These are phyloP conservation scores for Pterostichus madidus DNA, from an alignment of 2,888 invertebrate species.

Conservation along the genomic window DNA sequence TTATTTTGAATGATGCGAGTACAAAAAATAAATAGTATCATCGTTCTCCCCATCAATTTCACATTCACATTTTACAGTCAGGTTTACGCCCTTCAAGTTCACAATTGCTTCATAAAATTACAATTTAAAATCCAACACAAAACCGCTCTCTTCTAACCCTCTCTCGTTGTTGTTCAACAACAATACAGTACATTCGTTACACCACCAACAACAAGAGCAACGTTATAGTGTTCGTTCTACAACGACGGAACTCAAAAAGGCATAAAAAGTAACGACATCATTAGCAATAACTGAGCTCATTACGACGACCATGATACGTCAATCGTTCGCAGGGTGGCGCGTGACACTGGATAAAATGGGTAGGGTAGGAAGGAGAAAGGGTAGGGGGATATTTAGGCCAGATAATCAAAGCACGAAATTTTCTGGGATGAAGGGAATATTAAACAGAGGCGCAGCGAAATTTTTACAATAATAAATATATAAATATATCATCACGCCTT, in stretches of 20 bases:
- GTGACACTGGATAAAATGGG: not conserved
- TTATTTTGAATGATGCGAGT: too few relatives aligned
- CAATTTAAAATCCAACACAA: constrained; percentile 13
- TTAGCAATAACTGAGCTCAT: constrained; percentile 48
- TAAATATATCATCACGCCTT: too few relatives aligned
- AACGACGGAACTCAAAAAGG: constrained; percentile 39
- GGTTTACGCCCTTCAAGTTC: not conserved
- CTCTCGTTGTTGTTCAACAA: not conserved
- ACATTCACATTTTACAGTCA: too few relatives aligned
- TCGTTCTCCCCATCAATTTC: too few relatives aligned
- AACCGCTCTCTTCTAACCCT: not conserved
- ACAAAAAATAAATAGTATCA: too few relatives aligned
- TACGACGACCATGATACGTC: constrained; percentile 28
- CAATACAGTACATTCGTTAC: constrained; percentile 4
- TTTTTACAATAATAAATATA: not conserved
- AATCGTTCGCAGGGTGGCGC: not conserved
- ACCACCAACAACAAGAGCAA: not conserved
- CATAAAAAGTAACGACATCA: constrained; percentile 47
- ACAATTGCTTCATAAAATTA: constrained; percentile 34
- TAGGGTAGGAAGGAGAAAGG: not conserved
- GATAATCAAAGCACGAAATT: not conserved
- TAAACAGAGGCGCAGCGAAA: not conserved
- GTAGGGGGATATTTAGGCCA: not conserved
- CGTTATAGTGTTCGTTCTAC: constrained; percentile 11
- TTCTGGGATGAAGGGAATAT: not conserved